Evolutionary conservation across 2,113 vertebrate species (phyloP).

Genomic region (Gopherus flavomarginatus): DNA sequence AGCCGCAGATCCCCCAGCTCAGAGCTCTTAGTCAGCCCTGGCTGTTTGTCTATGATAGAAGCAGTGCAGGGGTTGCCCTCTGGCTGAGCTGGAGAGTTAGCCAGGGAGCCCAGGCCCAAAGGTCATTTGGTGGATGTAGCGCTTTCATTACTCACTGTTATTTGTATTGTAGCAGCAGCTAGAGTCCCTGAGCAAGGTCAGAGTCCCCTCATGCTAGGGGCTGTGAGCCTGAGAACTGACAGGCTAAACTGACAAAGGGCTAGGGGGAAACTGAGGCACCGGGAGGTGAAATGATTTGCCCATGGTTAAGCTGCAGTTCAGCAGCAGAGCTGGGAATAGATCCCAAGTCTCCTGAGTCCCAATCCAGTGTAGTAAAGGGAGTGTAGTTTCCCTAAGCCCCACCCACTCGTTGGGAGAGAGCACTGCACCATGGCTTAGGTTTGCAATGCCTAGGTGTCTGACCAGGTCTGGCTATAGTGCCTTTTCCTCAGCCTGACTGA

Average conservation of each 20-base stretch:
- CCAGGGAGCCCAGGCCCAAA: background rate
- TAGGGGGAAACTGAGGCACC: background rate
- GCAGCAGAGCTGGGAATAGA: background rate
- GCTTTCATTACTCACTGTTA: background rate
- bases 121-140: background rate
- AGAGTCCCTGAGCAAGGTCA: background rate
- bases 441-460: background rate
- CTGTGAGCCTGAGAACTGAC: background rate
- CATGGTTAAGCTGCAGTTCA: background rate
- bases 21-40: background rate
- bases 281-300: background rate
- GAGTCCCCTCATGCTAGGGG: background rate
- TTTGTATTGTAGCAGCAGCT: background rate
- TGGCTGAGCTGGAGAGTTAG: background rate
- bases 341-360: background rate
- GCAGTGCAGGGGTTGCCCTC: background rate
- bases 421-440: background rate
- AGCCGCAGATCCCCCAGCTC: background rate
- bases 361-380: background rate
- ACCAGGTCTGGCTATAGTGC: background rate
- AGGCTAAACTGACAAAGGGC: background rate
- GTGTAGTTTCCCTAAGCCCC: background rate
- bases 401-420: background rate
- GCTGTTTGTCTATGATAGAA: background rate
- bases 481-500: background rate